Evolutionary conservation across 1,140 invertebrate genomes (phyloP).

Genomic region (Trichonephila clavata): DNA sequence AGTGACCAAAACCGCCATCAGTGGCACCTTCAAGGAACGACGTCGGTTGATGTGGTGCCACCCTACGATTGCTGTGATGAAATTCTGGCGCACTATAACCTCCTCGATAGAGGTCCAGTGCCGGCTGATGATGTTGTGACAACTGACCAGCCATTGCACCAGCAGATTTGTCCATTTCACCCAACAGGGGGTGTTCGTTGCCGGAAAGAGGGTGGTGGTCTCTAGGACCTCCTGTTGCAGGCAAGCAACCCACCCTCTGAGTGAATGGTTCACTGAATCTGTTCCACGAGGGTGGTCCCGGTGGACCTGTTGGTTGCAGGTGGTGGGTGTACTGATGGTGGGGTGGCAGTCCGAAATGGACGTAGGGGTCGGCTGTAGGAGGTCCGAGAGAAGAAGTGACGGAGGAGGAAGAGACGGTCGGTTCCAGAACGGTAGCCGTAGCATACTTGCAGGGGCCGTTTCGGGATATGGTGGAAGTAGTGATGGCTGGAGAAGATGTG

Average conservation of each 20-base stretch:
- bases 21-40: constrained; percentile 26
- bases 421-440: constrained; percentile 55
- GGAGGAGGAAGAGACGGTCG: background rate
- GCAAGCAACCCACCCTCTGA: constrained; percentile 41
- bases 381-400: background rate
- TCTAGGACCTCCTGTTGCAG: constrained; percentile 28
- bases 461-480: constrained; percentile 37
- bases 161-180: constrained; percentile 60
- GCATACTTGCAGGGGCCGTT: constrained; percentile 74
- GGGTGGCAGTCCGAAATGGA: constrained; percentile 69
- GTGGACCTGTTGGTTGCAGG: background rate
- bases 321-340: constrained; percentile 68
- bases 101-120: constrained; percentile 62
- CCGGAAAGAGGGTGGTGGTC: constrained; percentile 63
- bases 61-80: constrained; percentile 47
- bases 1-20: constrained; percentile 60
- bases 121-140: constrained; percentile 13
- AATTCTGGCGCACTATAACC: constrained; percentile 46
- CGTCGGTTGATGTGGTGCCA: constrained; percentile 24
- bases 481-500: constrained; percentile 17
- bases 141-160: background rate
- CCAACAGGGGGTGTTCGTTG: constrained; percentile 57
- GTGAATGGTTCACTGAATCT: constrained; percentile 50
- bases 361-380: constrained; percentile 65
- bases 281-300: constrained; percentile 56